phyloP scores from a whole-genome alignment of 1,140 invertebrate genomes.

The Lepidurus arcticus region DNA sequence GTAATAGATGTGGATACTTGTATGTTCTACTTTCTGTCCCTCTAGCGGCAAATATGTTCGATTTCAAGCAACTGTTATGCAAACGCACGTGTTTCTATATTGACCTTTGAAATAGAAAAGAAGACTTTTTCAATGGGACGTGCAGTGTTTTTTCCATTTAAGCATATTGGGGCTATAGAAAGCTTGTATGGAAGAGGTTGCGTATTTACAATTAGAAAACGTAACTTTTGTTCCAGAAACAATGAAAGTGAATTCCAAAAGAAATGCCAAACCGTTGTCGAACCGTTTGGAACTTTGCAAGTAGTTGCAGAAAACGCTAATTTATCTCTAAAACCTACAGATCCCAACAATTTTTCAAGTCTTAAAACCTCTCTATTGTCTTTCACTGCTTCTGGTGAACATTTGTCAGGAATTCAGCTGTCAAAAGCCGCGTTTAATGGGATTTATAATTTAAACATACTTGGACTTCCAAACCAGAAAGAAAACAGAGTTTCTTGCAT shows the following conservation, averaged over 20 bases:
- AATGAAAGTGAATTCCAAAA: background rate
- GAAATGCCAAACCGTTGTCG: background rate
- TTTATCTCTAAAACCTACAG: background rate
- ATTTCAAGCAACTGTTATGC: no score
- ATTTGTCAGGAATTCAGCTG: background rate
- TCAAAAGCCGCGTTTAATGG: background rate
- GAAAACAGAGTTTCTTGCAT: background rate
- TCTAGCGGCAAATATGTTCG: no score
- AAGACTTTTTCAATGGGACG: background rate
- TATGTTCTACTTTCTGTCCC: no score
- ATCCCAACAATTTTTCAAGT: background rate
- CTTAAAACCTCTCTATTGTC: background rate
- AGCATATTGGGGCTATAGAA: background rate
- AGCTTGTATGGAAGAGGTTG: background rate
- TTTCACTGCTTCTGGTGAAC: background rate
- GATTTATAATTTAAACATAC: background rate
- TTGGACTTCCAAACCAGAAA: background rate
- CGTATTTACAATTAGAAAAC: background rate
- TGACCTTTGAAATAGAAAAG: background rate
- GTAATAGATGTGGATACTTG: no score
- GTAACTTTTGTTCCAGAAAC: background rate
- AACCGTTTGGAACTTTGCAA: constrained; percentile 6
- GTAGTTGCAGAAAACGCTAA: background rate
- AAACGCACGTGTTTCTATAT: background rate
- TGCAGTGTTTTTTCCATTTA: background rate